Percentiles rank a stretch among this genome's conserved stretches.
Evolutionary conservation across 2,888 invertebrate genomes (phyloP).

Genomic region (Dryomyza anilis): DNA sequence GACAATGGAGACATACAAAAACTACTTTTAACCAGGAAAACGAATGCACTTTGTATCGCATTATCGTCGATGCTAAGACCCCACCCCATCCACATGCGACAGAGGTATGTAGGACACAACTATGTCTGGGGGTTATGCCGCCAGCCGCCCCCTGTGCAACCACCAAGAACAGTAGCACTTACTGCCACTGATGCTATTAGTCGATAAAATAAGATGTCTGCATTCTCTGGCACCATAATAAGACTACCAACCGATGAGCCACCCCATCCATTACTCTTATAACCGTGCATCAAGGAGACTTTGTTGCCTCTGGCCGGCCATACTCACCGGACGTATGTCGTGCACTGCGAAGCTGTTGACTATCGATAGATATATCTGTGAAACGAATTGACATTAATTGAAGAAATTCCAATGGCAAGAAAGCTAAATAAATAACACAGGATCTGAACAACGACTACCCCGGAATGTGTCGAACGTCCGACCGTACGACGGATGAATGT

Average conservation of each 20-base stretch:
- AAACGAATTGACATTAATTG: conserved; percentile 59
- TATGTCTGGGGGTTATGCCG: too few species aligned
- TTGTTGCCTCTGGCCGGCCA: not conserved
- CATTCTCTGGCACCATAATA: conserved; percentile 6
- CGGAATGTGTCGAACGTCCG: conserved; percentile 2
- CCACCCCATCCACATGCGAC: not conserved
- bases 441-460: conserved; percentile 12
- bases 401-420: conserved; percentile 52
- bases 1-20: not conserved
- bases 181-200: conserved; percentile 4
- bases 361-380: conserved; percentile 52
- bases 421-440: conserved; percentile 53
- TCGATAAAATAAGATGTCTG: conserved; percentile 9
- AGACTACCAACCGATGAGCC: not conserved
- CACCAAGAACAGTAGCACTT: too few species aligned
- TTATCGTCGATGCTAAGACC: not conserved
- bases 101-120: not conserved
- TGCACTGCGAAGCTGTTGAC: conserved; percentile 27
- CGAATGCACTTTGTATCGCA: not conserved
- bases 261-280: too few species aligned
- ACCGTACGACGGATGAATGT: not conserved
- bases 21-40: too few species aligned
- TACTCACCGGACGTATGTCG: too few species aligned
- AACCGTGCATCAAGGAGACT: not conserved
- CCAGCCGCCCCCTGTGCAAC: not conserved